phyloP scores from a whole-genome alignment of 2,888 invertebrate species.

The Oasisia sp. region DNA sequence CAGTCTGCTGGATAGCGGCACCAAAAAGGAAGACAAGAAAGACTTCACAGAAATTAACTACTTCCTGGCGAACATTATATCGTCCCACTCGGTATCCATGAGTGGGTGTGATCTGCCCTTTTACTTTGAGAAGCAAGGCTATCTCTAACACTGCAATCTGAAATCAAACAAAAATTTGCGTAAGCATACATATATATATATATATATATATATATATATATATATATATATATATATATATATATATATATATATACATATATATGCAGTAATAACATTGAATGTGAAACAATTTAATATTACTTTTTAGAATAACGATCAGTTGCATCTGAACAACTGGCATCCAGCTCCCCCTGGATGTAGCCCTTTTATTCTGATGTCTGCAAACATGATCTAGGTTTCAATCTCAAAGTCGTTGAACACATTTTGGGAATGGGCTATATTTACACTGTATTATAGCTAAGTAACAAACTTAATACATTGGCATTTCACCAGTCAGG shows the following conservation, averaged over 20 bases:
- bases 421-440: background rate
- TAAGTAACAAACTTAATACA: too few relatives aligned
- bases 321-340: too few relatives aligned
- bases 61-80: slow-evolving; percentile 25
- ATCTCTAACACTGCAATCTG: background rate
- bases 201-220: background rate
- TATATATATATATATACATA: background rate
- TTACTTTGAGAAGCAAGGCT: background rate
- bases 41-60: slow-evolving; percentile 32
- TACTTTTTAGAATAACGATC: too few relatives aligned
- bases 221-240: background rate
- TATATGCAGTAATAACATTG: too few relatives aligned
- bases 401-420: too few relatives aligned
- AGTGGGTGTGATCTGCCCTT: background rate
- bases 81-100: slow-evolving; percentile 21
- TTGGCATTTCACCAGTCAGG: too few relatives aligned
- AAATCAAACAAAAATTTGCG: background rate
- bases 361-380: too few relatives aligned
- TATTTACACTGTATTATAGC: too few relatives aligned
- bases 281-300: too few relatives aligned
- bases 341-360: too few relatives aligned
- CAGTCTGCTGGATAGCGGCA: slow-evolving; percentile 82
- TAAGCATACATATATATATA: background rate
- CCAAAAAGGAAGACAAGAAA: slow-evolving; percentile 86
- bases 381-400: too few relatives aligned